These are phyloP conservation scores for Leptobrachium leishanense DNA, from an alignment of 2,113 vertebrate genomes.

Conservation along the genomic window DNA sequence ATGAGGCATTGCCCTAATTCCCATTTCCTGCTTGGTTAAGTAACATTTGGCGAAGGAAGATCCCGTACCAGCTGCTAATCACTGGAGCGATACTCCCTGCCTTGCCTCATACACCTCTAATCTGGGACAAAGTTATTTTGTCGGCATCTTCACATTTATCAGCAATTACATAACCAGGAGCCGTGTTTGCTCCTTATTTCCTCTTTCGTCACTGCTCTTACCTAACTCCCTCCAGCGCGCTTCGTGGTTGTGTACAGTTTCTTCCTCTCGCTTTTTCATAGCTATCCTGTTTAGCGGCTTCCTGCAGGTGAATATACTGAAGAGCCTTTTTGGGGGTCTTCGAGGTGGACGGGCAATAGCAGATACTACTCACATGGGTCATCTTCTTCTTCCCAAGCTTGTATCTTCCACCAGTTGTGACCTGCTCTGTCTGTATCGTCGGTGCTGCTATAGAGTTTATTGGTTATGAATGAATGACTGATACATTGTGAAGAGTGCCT, in stretches of 20 bases:
- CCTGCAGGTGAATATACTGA: too few relatives aligned
- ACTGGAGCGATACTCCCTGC: not conserved
- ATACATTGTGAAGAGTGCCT: too few relatives aligned
- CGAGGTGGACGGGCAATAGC: too few relatives aligned
- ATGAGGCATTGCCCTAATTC: not conserved
- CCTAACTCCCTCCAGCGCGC: constrained; percentile 1
- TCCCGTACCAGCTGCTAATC: constrained; percentile 15
- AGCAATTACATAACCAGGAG: constrained; percentile 24
- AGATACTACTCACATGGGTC: too few relatives aligned
- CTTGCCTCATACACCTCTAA: constrained; percentile 27
- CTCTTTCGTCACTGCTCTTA: constrained; percentile 31
- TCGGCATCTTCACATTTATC: constrained; percentile 26
- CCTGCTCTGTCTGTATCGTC: too few relatives aligned
- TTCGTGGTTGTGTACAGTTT: not conserved
- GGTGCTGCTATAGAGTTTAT: too few relatives aligned
- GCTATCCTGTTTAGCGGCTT: not conserved
- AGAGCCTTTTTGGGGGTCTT: too few relatives aligned
- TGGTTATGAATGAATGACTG: too few relatives aligned
- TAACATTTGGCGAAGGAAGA: not conserved
- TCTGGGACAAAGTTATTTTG: constrained; percentile 29
- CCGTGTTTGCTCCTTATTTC: not conserved
- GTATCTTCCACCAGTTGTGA: too few relatives aligned
- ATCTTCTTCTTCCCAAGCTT: too few relatives aligned
- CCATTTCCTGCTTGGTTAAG: constrained; percentile 31
- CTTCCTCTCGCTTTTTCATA: constrained; percentile 9